Percentiles rank a stretch among this genome's conserved stretches.
phyloP scores from a whole-genome alignment of 2,888 invertebrate species.

The Syritta pipiens region DNA sequence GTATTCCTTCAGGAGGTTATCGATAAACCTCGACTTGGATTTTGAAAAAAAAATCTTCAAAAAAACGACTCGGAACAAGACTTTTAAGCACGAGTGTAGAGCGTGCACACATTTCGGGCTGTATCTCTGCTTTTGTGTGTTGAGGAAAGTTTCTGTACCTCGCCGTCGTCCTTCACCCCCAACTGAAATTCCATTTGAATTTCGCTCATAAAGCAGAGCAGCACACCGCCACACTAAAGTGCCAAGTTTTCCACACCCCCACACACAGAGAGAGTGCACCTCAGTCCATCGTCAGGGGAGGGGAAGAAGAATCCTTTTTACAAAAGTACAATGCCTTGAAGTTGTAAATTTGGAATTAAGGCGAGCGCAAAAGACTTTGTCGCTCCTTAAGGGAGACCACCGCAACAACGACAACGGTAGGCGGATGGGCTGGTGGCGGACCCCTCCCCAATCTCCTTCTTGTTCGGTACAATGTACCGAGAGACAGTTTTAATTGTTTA shows the following conservation, averaged over 20 bases:
- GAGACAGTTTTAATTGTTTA: conserved; percentile 68
- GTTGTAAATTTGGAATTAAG: conserved; percentile 64
- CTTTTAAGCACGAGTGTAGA: conserved; percentile 30
- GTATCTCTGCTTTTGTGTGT: conserved; percentile 36
- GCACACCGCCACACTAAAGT: conserved; percentile 30
- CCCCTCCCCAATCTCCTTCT: too few relatives aligned
- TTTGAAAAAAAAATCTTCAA: background rate
- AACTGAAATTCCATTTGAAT: conserved; percentile 63
- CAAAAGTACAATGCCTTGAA: conserved; percentile 45
- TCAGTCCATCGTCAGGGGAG: conserved; percentile 15
- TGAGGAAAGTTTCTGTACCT: conserved; percentile 15
- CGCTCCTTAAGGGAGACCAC: background rate
- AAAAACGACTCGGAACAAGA: background rate
- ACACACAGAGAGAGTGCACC: too few relatives aligned
- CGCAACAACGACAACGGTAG: background rate
- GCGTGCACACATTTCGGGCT: conserved; percentile 19
- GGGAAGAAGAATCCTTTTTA: conserved; percentile 46
- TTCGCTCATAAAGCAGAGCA: conserved; percentile 52
- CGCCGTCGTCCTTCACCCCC: background rate
- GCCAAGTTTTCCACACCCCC: conserved; percentile 59
- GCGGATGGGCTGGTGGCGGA: too few relatives aligned
- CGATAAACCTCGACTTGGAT: conserved; percentile 18
- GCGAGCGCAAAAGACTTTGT: conserved; percentile 65
- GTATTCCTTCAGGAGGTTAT: conserved; percentile 35
- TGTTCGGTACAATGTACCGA: conserved; percentile 48